Evolutionary conservation across 2,113 vertebrate genomes (phyloP).

Genomic region (Progne subis): DNA sequence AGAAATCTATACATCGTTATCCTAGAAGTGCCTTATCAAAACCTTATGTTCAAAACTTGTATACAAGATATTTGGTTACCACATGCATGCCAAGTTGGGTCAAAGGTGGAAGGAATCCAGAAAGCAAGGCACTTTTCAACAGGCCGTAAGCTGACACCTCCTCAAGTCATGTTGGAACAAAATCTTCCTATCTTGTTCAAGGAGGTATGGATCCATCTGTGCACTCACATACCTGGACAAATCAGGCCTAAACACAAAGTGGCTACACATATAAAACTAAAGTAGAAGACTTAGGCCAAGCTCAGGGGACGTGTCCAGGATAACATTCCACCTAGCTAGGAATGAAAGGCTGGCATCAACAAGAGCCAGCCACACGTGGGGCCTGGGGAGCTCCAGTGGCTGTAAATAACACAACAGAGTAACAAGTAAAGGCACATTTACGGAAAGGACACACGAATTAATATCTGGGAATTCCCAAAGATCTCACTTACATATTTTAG

Average conservation of each 20-base stretch:
- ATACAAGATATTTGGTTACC: background rate
- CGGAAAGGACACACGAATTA: background rate
- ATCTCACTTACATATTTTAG: background rate
- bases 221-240: background rate
- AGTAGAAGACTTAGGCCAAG: background rate
- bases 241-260: background rate
- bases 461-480: background rate
- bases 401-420: background rate
- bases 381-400: background rate
- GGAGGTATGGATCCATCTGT: background rate
- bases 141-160: background rate
- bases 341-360: background rate
- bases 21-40: background rate
- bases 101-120: background rate
- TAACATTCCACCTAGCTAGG: background rate
- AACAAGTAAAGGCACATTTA: background rate
- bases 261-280: background rate
- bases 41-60: background rate
- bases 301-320: background rate
- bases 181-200: background rate
- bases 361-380: fast-evolving
- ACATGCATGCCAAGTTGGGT: background rate
- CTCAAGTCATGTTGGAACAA: background rate
- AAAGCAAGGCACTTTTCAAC: background rate
- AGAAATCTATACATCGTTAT: background rate